Percentiles rank a stretch among this genome's conserved stretches.
Evolutionary conservation across 1,140 invertebrate genomes (phyloP).

Genomic region (Dendroctonus valens): DNA sequence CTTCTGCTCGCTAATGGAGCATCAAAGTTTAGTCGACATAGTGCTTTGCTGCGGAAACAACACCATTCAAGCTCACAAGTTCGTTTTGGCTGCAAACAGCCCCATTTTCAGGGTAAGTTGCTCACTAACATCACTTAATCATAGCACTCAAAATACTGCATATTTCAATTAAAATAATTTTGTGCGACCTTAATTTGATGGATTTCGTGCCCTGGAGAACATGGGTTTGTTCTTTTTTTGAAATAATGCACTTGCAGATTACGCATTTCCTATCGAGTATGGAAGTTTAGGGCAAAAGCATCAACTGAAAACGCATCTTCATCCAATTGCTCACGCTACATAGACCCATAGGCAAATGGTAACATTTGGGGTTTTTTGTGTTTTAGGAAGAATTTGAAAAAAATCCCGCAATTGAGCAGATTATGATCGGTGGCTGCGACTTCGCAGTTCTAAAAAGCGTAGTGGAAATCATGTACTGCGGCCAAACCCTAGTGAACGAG

Average conservation of each 20-base stretch:
- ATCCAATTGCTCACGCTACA: background rate
- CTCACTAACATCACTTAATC: too few relatives aligned
- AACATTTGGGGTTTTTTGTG: background rate
- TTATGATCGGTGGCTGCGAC: constrained; percentile 46
- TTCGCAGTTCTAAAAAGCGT: constrained; percentile 45
- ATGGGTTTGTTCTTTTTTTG: too few relatives aligned
- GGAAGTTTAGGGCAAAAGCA: too few relatives aligned
- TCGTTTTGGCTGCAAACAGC: constrained; percentile 46
- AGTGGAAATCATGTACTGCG: constrained; percentile 49
- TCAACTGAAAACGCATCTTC: background rate
- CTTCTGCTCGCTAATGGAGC: constrained; percentile 47
- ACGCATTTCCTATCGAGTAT: too few relatives aligned
- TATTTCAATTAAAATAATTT: too few relatives aligned
- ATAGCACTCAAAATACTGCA: too few relatives aligned
- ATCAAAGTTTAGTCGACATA: constrained; percentile 49
- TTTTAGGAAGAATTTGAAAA: constrained; percentile 37
- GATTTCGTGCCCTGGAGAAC: too few relatives aligned
- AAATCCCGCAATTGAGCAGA: constrained; percentile 40
- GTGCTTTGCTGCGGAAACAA: constrained; percentile 47
- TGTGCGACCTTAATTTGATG: too few relatives aligned
- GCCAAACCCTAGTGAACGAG: constrained; percentile 44
- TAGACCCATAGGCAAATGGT: background rate
- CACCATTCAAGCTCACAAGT: constrained; percentile 48
- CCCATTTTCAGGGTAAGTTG: constrained; percentile 34
- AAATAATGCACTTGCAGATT: too few relatives aligned